Conservation (phyloP, 2,797 vertebrate species). For the Sebastes iracundus region DNA sequence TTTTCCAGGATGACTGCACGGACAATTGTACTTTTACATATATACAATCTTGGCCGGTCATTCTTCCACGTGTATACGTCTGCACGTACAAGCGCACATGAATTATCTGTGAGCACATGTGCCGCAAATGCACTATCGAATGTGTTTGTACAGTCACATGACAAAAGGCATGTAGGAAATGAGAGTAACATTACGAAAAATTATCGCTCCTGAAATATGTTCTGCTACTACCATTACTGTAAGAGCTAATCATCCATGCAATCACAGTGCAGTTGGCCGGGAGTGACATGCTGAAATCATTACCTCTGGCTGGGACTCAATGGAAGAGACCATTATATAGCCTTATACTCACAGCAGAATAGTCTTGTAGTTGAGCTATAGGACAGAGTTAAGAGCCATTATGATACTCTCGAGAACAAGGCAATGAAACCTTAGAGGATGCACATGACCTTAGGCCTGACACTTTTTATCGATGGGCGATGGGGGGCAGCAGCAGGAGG, state of each 20-base stretch:
- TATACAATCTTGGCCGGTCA: conserved; percentile 52
- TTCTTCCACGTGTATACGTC: conserved; percentile 39
- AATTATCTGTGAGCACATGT: background rate
- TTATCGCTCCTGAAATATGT: conserved; percentile 52
- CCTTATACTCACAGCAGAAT: conserved; percentile 40
- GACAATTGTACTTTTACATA: conserved; percentile 68
- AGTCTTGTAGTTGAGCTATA: conserved; percentile 27
- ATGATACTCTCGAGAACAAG: conserved; percentile 55
- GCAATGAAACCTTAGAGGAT: conserved; percentile 50
- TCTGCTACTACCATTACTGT: conserved; percentile 71
- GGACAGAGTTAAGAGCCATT: conserved; percentile 41
- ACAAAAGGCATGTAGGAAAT: conserved; percentile 46
- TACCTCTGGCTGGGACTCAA: conserved; percentile 61
- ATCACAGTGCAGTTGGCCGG: conserved; percentile 63
- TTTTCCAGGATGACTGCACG: conserved; percentile 81
- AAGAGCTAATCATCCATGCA: conserved; percentile 78
- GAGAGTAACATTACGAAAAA: conserved; percentile 57
- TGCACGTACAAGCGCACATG: background rate
- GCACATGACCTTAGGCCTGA: conserved; percentile 18
- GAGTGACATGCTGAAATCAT: conserved; percentile 77
- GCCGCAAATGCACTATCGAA: background rate
- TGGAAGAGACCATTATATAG: conserved; percentile 59
- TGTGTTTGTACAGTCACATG: background rate
- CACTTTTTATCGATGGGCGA: conserved; percentile 17
- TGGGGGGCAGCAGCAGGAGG: conserved; percentile 13